Conservation (phyloP, 2,797 vertebrate species). For the Gymnodraco acuticeps region DNA sequence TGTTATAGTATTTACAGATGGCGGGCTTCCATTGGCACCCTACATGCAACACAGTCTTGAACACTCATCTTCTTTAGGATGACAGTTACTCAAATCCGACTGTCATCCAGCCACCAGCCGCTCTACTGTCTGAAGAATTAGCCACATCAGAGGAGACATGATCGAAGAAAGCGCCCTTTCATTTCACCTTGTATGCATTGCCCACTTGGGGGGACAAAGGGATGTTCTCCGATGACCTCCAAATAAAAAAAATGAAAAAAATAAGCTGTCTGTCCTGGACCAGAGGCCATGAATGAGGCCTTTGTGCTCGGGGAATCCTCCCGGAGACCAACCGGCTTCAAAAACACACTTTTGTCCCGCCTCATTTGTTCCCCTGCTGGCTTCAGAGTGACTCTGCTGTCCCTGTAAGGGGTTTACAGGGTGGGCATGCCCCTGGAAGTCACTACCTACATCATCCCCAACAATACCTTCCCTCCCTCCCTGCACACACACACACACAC, state of each 20-base stretch:
- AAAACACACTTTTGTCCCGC: constrained; percentile 54
- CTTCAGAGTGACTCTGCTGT: constrained; percentile 48
- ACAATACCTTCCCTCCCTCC: neutral
- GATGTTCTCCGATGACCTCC: constrained; percentile 59
- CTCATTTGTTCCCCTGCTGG: constrained; percentile 54
- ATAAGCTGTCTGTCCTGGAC: constrained; percentile 29
- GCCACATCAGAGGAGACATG: neutral
- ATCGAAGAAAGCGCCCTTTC: constrained; percentile 34
- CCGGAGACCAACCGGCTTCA: constrained; percentile 52
- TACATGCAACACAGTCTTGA: neutral
- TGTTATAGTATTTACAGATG: neutral
- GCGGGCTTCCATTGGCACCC: neutral
- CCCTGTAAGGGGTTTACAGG: constrained; percentile 39
- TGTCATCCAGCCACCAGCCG: constrained; percentile 35
- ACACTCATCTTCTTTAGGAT: neutral
- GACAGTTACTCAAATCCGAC: constrained; percentile 4
- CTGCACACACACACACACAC: neutral
- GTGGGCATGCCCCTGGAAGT: constrained; percentile 37
- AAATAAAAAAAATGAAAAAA: constrained; percentile 15
- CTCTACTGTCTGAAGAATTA: constrained; percentile 40
- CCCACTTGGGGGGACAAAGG: constrained; percentile 56
- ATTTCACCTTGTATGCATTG: constrained; percentile 53
- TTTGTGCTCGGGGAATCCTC: constrained; percentile 66
- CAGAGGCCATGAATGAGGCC: constrained; percentile 67
- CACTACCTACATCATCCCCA: neutral